Base-by-base conservation (phyloP, 1,140 invertebrate species). In the Lordiphosa stackelbergi region DNA sequence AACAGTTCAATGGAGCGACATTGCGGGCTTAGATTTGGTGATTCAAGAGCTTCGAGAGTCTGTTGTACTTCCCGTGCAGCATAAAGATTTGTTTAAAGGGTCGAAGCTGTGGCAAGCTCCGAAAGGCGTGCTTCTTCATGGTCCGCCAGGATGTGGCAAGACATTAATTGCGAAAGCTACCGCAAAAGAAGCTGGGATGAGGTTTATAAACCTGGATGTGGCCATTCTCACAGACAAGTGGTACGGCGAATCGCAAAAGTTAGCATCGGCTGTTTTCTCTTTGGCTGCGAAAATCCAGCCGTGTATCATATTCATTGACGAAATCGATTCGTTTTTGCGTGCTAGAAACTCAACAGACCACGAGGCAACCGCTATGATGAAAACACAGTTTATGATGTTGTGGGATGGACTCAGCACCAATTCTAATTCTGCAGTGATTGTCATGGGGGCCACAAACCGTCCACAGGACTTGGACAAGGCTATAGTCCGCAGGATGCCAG, bases 331-430 rank as follows among this genome's bases (percentile, higher is more conserved):
- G 9, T 98, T 99, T 88, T 89, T 99, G 53, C 92, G 97, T 47
- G 91, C 92, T 24, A 92, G 98, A 38, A 95, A 94, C 78, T 91
- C 93, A 2, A 93, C 94, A 78, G 98, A 99, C 89, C 97, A 99
- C 88, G 98, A 99, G 89, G 97, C 96, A 1, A 99, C 98, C 0
- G 96, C 97, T 5, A 98, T 99, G 97, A 98, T 99, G 94, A 99
- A 99, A 90, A 93, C 95, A 13, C 93, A 96, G 87, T 96, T 96
- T 86, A 95, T 96, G 94, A 95, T 94, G 43, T 86, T 95, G 22
- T 96, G 95, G 92, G 95, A 96, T 89, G 95, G 95, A 6, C 90
- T 97, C 37, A 94, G 93, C 72, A 96, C 95, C 0, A 94, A 96
- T 88, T 89, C 92, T 1, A 90, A 91, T 19, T 94, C 94, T 72